Base-by-base conservation (phyloP, 2,888 invertebrate genomes). In the Idaea biselata region DNA sequence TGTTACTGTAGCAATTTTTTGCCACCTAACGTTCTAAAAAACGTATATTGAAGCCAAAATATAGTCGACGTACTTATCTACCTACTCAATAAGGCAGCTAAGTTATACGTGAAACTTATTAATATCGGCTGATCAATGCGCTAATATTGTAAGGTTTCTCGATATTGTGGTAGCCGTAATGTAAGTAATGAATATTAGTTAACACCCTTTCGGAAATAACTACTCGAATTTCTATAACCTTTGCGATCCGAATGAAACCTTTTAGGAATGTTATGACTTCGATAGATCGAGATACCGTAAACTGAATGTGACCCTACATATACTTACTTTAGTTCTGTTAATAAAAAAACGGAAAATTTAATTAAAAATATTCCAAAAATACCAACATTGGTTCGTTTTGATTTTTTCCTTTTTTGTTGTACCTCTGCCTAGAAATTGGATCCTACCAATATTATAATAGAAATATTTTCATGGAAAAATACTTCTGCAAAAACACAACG, bases 161-260 rank as follows among this genome's bases (percentile, higher is more conserved):
- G 60, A 64, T 73, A 73, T 76, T 81, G 82, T 73, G 84, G 82
- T 84, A 71, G 71, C 73, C 72, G 70, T 63, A 66, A 62, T 74
- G 78, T 74, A 64, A 74, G 70, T 73, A 78, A 76, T 75, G 72
- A 84, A 83, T 84, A 81, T 80, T 73, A 77, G 78, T 80, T 74
- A 68, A 73, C 61, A 58, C 69, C 60, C 60, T 60, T 64, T 67
- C 64, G 73, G 72, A 78, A 73, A 76, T 73, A 73, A 68, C 74
- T 73, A 69, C 74, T 79, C 73, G 63, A 72, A 68, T 81, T 74
- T 76, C 78, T 66, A 61, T 69, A 68, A 64, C 66, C 66, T 65
- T 66, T 65, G 66, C 60, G 70, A 71, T 67, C 72, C 68, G 62
- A 71, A 60, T 59, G 78, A 83, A 83, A 72, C 81, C 80, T 68